These are phyloP conservation scores for Dermatophagoides farinae DNA, from an alignment of 1,140 invertebrate species.

Conservation along the genomic window DNA sequence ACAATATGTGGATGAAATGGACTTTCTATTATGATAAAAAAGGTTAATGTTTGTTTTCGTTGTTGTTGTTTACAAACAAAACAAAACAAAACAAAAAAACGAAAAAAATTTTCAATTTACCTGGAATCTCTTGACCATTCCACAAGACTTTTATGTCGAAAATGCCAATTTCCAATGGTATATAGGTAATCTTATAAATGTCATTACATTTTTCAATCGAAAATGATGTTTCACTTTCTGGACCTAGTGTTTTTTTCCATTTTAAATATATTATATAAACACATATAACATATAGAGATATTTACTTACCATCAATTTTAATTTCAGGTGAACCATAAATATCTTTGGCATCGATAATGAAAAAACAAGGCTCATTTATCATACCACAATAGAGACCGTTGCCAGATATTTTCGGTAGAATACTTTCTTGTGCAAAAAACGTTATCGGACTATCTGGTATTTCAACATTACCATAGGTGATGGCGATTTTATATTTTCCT, in stretches of 20 bases:
- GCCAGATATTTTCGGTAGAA: slow-evolving; percentile 19
- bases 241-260: slow-evolving; percentile 25
- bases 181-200: slow-evolving; percentile 40
- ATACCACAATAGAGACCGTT: slow-evolving; percentile 24
- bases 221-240: slow-evolving; percentile 38
- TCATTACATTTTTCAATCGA: slow-evolving; percentile 32
- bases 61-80: too few relatives aligned
- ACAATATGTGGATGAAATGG: slow-evolving; percentile 50
- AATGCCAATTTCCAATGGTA: slow-evolving; percentile 45
- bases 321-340: slow-evolving; percentile 34
- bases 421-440: slow-evolving; percentile 20
- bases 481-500: slow-evolving; percentile 67
- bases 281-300: not conserved
- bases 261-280: not conserved
- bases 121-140: slow-evolving; percentile 41
- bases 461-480: slow-evolving; percentile 59
- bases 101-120: slow-evolving; percentile 20
- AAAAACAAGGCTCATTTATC: slow-evolving; percentile 24
- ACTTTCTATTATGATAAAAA: slow-evolving; percentile 30
- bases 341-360: slow-evolving; percentile 29
- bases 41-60: too few relatives aligned
- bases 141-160: slow-evolving; percentile 49
- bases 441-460: slow-evolving; percentile 29
- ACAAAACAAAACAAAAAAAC: not conserved
- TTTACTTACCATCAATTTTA: slow-evolving; percentile 30